These are phyloP conservation scores for Ascaphus truei DNA, from an alignment of 2,113 vertebrate species.

Conservation along the genomic window DNA sequence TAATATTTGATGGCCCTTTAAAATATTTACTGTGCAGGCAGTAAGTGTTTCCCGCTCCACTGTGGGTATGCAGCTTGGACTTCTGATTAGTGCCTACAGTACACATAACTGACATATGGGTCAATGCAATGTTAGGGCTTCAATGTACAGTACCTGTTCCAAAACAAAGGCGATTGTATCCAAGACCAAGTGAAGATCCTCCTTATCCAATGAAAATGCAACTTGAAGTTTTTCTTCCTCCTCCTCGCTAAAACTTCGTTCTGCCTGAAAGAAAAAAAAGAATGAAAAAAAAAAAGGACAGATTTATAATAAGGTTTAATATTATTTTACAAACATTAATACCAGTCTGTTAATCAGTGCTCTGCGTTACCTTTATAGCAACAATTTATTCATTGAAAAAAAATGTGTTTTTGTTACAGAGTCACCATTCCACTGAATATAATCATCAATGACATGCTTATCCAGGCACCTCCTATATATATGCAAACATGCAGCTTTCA, in stretches of 20 bases:
- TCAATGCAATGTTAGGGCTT: neutral
- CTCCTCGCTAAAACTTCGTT: constrained; percentile 87
- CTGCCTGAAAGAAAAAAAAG: constrained; percentile 60
- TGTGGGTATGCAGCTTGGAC: no score
- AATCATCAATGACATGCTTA: no score
- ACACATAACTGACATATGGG: neutral
- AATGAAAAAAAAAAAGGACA: no score
- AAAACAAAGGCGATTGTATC: constrained; percentile 87
- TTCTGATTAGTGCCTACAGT: neutral
- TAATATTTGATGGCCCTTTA: constrained; percentile 6
- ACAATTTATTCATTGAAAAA: neutral
- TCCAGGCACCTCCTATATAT: no score
- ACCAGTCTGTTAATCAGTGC: no score
- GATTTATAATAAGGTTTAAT: no score
- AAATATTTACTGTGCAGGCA: neutral
- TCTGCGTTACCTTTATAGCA: neutral
- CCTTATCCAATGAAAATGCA: constrained; percentile 84
- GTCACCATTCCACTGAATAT: no score
- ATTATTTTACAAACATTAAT: no score
- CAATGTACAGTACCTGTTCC: constrained; percentile 76
- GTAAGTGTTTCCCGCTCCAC: neutral
- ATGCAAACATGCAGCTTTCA: no score
- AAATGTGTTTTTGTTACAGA: neutral
- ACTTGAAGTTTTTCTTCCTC: constrained; percentile 88
- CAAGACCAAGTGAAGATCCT: constrained; percentile 80